These are phyloP conservation scores for Eublepharis macularius DNA, from an alignment of 2,113 vertebrate species.

Conservation along the genomic window DNA sequence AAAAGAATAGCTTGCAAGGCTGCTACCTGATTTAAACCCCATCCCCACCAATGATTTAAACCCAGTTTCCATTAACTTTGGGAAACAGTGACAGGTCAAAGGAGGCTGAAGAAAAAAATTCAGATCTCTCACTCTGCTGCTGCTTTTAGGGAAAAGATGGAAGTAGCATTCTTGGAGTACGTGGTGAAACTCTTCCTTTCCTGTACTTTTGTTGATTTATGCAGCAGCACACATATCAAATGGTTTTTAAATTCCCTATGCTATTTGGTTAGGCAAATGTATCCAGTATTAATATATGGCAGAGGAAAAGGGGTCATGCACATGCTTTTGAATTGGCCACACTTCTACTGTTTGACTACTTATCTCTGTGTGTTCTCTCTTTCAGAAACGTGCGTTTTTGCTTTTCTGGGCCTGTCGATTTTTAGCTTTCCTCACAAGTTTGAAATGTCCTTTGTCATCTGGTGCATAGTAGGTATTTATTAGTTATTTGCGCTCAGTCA, in stretches of 20 bases:
- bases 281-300: background rate
- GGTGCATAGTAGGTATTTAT: constrained; percentile 96
- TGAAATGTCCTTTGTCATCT: constrained; percentile 98
- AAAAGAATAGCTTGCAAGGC: too few relatives aligned
- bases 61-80: background rate
- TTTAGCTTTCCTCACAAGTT: constrained; percentile 99
- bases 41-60: too few relatives aligned
- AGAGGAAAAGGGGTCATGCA: background rate
- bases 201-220: background rate
- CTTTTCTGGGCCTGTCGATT: constrained; percentile 97
- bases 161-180: background rate
- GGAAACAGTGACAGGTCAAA: background rate
- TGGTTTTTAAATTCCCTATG: background rate
- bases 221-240: background rate
- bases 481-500: background rate
- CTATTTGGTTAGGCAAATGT: background rate
- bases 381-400: constrained; percentile 98
- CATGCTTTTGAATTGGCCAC: constrained; percentile 19
- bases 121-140: background rate
- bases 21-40: too few relatives aligned
- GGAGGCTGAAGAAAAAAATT: background rate
- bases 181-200: background rate
- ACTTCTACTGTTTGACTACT: constrained; percentile 22
- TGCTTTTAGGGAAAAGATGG: background rate
- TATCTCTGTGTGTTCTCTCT: constrained; percentile 56